Evolutionary conservation across 2,888 invertebrate species (phyloP).

Genomic region (Hyalella azteca): DNA sequence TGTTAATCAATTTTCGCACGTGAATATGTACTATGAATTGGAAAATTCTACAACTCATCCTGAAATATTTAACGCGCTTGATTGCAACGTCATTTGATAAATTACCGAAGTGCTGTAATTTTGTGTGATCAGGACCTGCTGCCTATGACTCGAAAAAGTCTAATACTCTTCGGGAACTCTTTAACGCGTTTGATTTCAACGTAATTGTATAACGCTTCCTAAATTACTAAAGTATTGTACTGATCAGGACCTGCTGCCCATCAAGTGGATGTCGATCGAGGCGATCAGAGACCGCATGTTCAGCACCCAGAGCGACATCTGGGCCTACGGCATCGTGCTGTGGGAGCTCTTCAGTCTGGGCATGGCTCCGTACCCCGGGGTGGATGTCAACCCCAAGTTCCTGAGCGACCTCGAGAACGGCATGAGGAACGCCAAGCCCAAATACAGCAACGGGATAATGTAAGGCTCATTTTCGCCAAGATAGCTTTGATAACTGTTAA

Average conservation of each 20-base stretch:
- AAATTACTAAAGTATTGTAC: too few relatives aligned
- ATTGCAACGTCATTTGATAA: too few relatives aligned
- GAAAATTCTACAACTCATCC: too few relatives aligned
- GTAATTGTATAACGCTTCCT: too few relatives aligned
- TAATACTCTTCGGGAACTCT: too few relatives aligned
- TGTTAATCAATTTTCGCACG: too few relatives aligned
- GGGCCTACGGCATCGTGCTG: slow-evolving; percentile 88
- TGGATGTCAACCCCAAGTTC: slow-evolving; percentile 63
- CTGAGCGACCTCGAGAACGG: slow-evolving; percentile 68
- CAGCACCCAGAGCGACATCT: slow-evolving; percentile 93
- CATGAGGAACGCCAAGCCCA: slow-evolving; percentile 65
- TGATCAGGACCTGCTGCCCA: slow-evolving; percentile 57
- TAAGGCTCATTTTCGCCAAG: slow-evolving; percentile 25
- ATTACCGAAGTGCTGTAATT: too few relatives aligned
- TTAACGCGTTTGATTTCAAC: too few relatives aligned
- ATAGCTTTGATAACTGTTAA: not conserved
- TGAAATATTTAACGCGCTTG: too few relatives aligned
- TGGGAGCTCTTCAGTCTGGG: slow-evolving; percentile 90
- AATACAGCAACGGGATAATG: slow-evolving; percentile 59
- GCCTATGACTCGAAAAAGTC: too few relatives aligned
- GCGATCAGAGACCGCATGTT: slow-evolving; percentile 89
- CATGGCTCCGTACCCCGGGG: slow-evolving; percentile 82
- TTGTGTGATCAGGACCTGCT: too few relatives aligned
- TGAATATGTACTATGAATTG: too few relatives aligned
- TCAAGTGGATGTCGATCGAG: slow-evolving; percentile 94